Evolutionary conservation across 2,888 invertebrate species (phyloP), one percentile per base, ranked within the genome.

Genomic region (Leptopilina syphax): DNA sequence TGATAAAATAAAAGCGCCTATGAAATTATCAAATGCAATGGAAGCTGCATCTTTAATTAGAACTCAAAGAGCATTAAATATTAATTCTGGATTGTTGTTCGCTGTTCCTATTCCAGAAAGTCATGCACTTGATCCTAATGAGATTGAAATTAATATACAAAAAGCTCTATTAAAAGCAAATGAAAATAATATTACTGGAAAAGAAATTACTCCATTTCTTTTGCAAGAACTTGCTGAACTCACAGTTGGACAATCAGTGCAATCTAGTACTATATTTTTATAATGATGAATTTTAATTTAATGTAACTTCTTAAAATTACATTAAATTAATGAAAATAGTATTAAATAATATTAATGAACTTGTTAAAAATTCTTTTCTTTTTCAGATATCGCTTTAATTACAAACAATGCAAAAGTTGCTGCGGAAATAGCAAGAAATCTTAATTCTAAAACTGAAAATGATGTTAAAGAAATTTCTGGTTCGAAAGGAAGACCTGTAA

Each of bases 151-250:
- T 10, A 96, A 96, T 9, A 97, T 99, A 87, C 91, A 94, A 82
- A 89, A 93, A 80, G 97, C 98, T 24, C 91, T 97, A 77, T 86
- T 92, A 76, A 93, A 95, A 85, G 96, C 96, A 0, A 92, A 93
- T 82, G 86, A 89, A 57, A 92, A 93, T 79, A 94, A 94, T 1
- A 94, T 99, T 67, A 90, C 88, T 5, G 99, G 99, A 1, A 98
- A 98, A 92, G 95, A 96, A 86, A 95, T 99, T 9, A 99, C 99
- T 0, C 99, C 99, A 1, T 99, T 96, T 92, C 93, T 99, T 50
- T 93, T 99, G 57, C 92, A 95, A 63, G 94, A 95, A 86, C 95
- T 99, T 41, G 94, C 96, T 41, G 93, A 95, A 84, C 93, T 96
- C n/a, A 98, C 98, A 0, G 91, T 93, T 13, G 99, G 98, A 60